These are phyloP conservation scores for Bradysia coprophila DNA, from an alignment of 1,140 invertebrate species.

Conservation along the genomic window DNA sequence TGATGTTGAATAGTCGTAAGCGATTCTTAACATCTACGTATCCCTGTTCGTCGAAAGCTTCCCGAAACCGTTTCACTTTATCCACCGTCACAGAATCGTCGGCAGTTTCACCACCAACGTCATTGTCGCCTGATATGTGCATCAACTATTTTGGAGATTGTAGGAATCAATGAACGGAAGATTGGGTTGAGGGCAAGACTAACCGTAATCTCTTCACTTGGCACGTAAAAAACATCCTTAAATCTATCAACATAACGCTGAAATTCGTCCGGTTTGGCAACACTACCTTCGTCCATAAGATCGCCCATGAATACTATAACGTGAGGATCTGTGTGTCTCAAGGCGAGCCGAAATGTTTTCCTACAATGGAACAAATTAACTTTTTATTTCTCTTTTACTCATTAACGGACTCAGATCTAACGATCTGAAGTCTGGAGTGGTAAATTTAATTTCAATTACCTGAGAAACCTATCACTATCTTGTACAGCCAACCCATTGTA, in stretches of 20 bases:
- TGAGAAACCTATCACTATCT: conserved; percentile 15
- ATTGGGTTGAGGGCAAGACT: too few species aligned
- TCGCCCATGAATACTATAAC: conserved; percentile 82
- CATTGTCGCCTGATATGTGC: conserved; percentile 86
- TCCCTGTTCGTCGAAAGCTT: conserved; percentile 51
- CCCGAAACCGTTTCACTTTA: conserved; percentile 61
- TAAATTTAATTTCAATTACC: neutral
- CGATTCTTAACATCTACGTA: conserved; percentile 34
- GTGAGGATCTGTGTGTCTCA: conserved; percentile 58
- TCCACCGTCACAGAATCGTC: conserved; percentile 42
- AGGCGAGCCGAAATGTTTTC: conserved; percentile 55
- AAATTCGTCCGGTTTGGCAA: conserved; percentile 47
- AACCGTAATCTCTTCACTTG: conserved; percentile 30
- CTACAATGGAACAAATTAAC: too few species aligned
- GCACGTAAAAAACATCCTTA: conserved; percentile 46
- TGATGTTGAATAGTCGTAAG: conserved; percentile 40
- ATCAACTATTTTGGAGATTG: too few species aligned
- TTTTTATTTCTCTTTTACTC: too few species aligned
- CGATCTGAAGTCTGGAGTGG: neutral
- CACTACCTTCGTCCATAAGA: conserved; percentile 80
- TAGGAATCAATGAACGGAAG: too few species aligned
- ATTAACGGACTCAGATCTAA: neutral
- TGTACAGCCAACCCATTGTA: conserved; percentile 16
- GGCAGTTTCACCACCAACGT: conserved; percentile 81
- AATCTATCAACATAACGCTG: conserved; percentile 48